Base-by-base conservation (phyloP, 2,888 invertebrate species). In the Agelastica alni region DNA sequence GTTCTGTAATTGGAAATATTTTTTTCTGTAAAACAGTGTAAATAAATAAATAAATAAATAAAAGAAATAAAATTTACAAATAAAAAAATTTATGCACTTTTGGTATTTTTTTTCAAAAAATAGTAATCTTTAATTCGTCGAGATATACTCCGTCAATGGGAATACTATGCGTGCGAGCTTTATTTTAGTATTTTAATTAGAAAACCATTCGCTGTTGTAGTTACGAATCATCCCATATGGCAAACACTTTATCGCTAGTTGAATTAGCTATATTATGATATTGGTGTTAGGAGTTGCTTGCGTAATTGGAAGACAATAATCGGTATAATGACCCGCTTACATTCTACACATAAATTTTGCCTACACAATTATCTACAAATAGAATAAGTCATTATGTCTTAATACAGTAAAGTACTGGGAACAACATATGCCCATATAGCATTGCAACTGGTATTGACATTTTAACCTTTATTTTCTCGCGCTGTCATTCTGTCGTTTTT, bases 241-340 rank as follows among this genome's bases (percentile, higher is more conserved):
- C 42, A 14, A 42, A 42, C 22, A 42, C 26, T 42, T 42, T 42
- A 42, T 42, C 26, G 42, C 7, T 42, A 1, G 14, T 10, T 42
- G 28, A 42, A 42, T 42, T 42, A 28, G 13, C 42, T 22, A 42
- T 42, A 42, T 42, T 26, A 26, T 26, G 26, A 26, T 26, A 42
- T 42, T 42, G 22, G 42, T 42, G 42, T 42, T 26, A 42, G 26
- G 6, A 26, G 7, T 7, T 26, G 26, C 7, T 42, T 42, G 42
- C 14, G 42, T 28, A 42, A 42, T 42, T 42, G 42, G 28, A 13
- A 42, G 42, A 42, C 13, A 13, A 42, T 26, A 9, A 42, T 42
- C 26, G 42, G 42, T 13, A 20, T 42, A 42, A 28, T 42, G 42
- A 42, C 42, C 42, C 28, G 9, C 26, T 42, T 41, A 41, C 10